These are phyloP conservation scores for Clamator glandarius DNA, from an alignment of 2,797 vertebrate genomes.

Conservation along the genomic window DNA sequence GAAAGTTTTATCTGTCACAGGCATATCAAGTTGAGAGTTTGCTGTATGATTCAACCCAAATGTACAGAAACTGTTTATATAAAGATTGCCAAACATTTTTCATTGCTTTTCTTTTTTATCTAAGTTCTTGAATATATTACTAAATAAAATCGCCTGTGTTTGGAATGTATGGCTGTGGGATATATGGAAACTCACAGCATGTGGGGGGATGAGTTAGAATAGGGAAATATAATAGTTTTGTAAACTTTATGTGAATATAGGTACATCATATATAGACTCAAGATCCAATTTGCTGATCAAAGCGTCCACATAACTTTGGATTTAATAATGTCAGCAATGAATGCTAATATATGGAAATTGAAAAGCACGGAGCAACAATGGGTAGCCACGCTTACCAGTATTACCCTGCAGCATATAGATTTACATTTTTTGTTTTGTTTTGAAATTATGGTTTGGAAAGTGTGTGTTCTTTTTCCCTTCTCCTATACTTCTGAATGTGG, in stretches of 20 bases:
- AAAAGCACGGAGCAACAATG: conserved; percentile 64
- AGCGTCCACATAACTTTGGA: conserved; percentile 65
- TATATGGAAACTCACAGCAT: conserved; percentile 55
- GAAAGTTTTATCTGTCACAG: conserved; percentile 55
- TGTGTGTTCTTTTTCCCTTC: conserved; percentile 59
- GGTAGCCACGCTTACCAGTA: conserved; percentile 65
- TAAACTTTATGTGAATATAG: conserved; percentile 55
- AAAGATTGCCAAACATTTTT: conserved; percentile 62
- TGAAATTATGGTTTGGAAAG: conserved; percentile 58
- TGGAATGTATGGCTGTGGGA: conserved; percentile 68
- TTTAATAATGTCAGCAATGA: conserved; percentile 66
- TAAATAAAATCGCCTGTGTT: conserved; percentile 63
- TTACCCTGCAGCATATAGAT: conserved; percentile 62
- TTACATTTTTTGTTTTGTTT: conserved; percentile 71
- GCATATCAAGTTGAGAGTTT: conserved; percentile 28
- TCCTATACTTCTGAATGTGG: conserved; percentile 54
- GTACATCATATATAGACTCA: conserved; percentile 43
- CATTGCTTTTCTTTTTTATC: conserved; percentile 63
- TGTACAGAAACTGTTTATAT: conserved; percentile 54
- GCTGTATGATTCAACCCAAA: conserved; percentile 63
- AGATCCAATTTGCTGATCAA: conserved; percentile 66
- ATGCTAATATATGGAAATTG: conserved; percentile 68
- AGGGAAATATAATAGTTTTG: conserved; percentile 58
- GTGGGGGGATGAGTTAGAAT: conserved; percentile 40
- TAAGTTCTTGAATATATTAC: conserved; percentile 65